These are phyloP conservation scores for Hycleus cichorii DNA, from an alignment of 1,140 invertebrate genomes.

Conservation along the genomic window DNA sequence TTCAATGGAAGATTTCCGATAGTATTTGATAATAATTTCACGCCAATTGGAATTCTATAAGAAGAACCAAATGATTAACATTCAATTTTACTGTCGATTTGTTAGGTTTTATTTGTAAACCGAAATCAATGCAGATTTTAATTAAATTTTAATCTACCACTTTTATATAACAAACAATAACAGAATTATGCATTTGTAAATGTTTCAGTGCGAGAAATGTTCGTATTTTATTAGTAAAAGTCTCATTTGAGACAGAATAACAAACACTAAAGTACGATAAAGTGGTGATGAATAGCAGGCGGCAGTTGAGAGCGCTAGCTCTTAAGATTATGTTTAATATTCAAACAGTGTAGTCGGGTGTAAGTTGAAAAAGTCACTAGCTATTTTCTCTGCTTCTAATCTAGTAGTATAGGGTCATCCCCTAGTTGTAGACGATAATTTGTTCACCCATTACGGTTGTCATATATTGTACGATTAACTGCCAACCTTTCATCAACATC, in stretches of 20 bases:
- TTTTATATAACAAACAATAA: no score
- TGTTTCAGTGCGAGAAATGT: no score
- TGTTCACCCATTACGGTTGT: constrained; percentile 4
- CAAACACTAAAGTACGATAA: constrained; percentile 26
- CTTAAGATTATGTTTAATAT: constrained; percentile 28
- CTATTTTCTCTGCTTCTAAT: constrained; percentile 25
- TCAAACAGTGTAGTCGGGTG: constrained; percentile 22
- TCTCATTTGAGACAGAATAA: constrained; percentile 22
- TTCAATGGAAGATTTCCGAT: no score
- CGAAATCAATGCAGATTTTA: no score
- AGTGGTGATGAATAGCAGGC: constrained; percentile 25
- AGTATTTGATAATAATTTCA: no score
- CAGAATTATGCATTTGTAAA: no score
- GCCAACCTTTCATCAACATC: no score
- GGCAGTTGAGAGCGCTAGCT: constrained; percentile 20
- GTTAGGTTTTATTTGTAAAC: no score
- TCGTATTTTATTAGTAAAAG: constrained; percentile 12
- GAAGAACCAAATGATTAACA: no score
- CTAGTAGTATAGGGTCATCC: constrained; percentile 20
- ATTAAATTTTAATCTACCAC: no score
- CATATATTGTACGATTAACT: constrained; percentile 6
- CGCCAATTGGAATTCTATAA: no score
- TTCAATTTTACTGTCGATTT: no score
- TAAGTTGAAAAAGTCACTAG: constrained; percentile 25
- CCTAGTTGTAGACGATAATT: constrained; percentile 10